phyloP scores from a whole-genome alignment of 1,140 invertebrate genomes.

The Drosophila sechellia region DNA sequence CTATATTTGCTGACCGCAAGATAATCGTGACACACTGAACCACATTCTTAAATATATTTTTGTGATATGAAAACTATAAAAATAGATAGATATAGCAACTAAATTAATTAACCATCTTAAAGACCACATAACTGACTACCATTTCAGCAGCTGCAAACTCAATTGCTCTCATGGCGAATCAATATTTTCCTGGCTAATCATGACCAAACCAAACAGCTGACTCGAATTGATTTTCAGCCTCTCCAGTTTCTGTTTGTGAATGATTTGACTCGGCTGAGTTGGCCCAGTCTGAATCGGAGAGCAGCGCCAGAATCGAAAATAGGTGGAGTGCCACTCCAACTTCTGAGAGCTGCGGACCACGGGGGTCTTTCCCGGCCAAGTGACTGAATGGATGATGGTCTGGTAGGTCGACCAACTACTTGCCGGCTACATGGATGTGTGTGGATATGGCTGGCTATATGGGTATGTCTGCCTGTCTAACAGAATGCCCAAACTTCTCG shows the following conservation, averaged over 20 bases:
- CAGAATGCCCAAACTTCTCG: conserved; percentile 70
- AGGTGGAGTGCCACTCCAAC: conserved; percentile 16
- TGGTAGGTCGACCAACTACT: conserved; percentile 41
- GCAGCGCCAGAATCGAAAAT: neutral
- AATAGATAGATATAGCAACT: too few relatives aligned
- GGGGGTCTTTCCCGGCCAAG: conserved; percentile 42
- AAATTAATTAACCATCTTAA: neutral
- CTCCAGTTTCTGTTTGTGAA: conserved; percentile 38
- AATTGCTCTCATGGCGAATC: neutral
- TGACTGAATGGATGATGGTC: conserved; percentile 37
- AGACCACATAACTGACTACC: neutral
- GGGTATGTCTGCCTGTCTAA: conserved; percentile 16
- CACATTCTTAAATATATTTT: neutral
- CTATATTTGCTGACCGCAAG: neutral
- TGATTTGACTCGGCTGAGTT: conserved; percentile 43
- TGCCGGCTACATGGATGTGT: conserved; percentile 16
- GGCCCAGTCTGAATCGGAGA: conserved; percentile 18
- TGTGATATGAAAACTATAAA: too few relatives aligned
- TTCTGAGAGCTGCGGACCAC: conserved; percentile 30
- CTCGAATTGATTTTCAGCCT: conserved; percentile 32
- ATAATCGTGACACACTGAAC: neutral
- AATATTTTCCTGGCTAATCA: neutral
- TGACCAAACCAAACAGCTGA: conserved; percentile 16
- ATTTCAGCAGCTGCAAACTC: neutral
- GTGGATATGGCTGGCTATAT: neutral